These are phyloP conservation scores for Dreissena polymorpha DNA, from an alignment of 1,140 invertebrate genomes.

Conservation along the genomic window DNA sequence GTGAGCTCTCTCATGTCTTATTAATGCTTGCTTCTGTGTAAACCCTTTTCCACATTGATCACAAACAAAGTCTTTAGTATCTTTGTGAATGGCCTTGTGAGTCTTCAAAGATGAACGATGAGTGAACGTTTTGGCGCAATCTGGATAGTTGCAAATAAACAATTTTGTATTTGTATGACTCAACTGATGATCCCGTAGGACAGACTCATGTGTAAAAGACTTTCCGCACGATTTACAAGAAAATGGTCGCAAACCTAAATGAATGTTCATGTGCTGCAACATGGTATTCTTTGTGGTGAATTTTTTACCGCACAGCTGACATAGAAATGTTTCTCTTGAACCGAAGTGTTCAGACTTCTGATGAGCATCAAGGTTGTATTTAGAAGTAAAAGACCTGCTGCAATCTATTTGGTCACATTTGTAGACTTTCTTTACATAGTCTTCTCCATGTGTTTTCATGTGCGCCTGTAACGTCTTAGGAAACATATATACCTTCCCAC, in stretches of 20 bases:
- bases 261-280: conserved; percentile 69
- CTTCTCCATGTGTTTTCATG: conserved; percentile 62
- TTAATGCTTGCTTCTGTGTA: conserved; percentile 73
- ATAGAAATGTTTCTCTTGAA: conserved; percentile 65
- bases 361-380: conserved; percentile 65
- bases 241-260: conserved; percentile 68
- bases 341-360: conserved; percentile 66
- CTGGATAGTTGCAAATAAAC: conserved; percentile 61
- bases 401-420: conserved; percentile 62
- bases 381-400: conserved; percentile 65
- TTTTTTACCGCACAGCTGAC: conserved; percentile 71
- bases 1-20: conserved; percentile 92
- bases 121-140: conserved; percentile 85
- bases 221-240: conserved; percentile 71
- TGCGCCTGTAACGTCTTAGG: conserved; percentile 64
- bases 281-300: conserved; percentile 71
- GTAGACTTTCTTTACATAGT: conserved; percentile 57
- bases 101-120: conserved; percentile 80
- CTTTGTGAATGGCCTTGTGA: conserved; percentile 72
- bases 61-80: conserved; percentile 67
- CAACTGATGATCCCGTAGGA: conserved; percentile 68
- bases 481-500: conserved; percentile 70
- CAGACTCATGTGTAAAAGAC: conserved; percentile 69
- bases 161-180: conserved; percentile 65
- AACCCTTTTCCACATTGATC: conserved; percentile 71